A percentile compares a stretch with the other conserved stretches of the same genome.
phyloP scores from a whole-genome alignment of 2,113 vertebrate genomes.

The Oreamnos americanus region DNA sequence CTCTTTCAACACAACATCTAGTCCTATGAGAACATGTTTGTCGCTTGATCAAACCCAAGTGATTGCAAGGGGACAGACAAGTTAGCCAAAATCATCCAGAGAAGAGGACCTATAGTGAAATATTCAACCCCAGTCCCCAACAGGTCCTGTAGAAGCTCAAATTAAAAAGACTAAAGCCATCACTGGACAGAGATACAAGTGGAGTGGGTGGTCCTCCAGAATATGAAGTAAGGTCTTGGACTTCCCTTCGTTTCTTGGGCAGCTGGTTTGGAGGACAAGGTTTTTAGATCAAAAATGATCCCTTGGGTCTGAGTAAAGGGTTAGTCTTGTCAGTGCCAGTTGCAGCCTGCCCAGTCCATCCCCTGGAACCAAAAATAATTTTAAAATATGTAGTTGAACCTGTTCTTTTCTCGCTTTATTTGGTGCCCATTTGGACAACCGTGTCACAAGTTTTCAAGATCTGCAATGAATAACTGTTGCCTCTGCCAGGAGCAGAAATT shows the following conservation, averaged over 20 bases:
- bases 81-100: not conserved
- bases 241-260: not conserved
- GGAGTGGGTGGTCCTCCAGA: not conserved
- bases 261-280: slow-evolving; percentile 27
- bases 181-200: not conserved
- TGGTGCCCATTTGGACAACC: slow-evolving; percentile 64
- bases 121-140: not conserved
- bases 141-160: not conserved
- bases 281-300: slow-evolving; percentile 57
- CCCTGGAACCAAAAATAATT: slow-evolving; percentile 52
- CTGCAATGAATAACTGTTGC: slow-evolving; percentile 30
- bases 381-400: slow-evolving; percentile 61
- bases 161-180: not conserved
- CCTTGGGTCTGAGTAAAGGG: slow-evolving; percentile 39
- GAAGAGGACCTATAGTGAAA: not conserved
- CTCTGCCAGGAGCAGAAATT: slow-evolving; percentile 67
- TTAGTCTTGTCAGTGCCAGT: slow-evolving; percentile 43
- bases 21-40: not conserved
- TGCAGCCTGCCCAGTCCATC: slow-evolving; percentile 1
- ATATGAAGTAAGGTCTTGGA: slow-evolving; percentile 41
- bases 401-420: slow-evolving; percentile 56
- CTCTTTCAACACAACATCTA: not conserved
- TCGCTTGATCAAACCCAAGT: not conserved
- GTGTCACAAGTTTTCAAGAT: slow-evolving; percentile 39
- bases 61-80: not conserved